A percentile compares a stretch with the other conserved stretches of the same genome.
These are phyloP conservation scores for Chymomyza costata DNA, from an alignment of 1,140 invertebrate species.

Conservation along the genomic window DNA sequence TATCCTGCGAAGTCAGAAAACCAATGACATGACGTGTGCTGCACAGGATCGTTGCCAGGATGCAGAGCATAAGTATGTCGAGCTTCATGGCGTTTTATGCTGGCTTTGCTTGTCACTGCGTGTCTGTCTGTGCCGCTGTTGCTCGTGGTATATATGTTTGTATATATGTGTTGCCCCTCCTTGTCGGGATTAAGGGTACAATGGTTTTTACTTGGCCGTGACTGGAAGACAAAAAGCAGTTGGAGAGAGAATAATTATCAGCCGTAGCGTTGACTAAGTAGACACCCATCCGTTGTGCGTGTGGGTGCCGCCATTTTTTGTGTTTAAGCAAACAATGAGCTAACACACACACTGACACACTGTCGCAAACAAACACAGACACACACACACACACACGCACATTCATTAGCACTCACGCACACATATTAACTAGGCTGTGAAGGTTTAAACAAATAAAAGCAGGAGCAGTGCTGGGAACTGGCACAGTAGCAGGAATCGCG, in stretches of 20 bases:
- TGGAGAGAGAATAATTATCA: too few species aligned
- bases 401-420: background rate
- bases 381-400: slow-evolving; percentile 2
- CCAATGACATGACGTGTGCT: slow-evolving; percentile 53
- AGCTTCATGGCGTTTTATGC: slow-evolving; percentile 36
- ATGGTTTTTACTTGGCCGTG: too few species aligned
- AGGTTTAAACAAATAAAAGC: slow-evolving; percentile 32
- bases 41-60: slow-evolving; percentile 55
- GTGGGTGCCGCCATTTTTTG: slow-evolving; percentile 48
- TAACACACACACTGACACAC: slow-evolving; percentile 12
- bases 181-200: too few species aligned
- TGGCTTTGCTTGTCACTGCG: background rate
- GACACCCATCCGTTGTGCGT: slow-evolving; percentile 1
- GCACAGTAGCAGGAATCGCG: slow-evolving; percentile 9
- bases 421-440: too few species aligned
- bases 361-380: background rate
- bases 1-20: slow-evolving; percentile 36
- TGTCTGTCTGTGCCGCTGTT: too few species aligned
- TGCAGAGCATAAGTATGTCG: slow-evolving; percentile 50
- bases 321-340: slow-evolving; percentile 49
- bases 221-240: too few species aligned
- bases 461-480: slow-evolving; percentile 3
- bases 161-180: slow-evolving; percentile 1
- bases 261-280: too few species aligned
- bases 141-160: background rate